Evolutionary conservation across 2,888 invertebrate genomes (phyloP).

Genomic region (Philereme vetulata): DNA sequence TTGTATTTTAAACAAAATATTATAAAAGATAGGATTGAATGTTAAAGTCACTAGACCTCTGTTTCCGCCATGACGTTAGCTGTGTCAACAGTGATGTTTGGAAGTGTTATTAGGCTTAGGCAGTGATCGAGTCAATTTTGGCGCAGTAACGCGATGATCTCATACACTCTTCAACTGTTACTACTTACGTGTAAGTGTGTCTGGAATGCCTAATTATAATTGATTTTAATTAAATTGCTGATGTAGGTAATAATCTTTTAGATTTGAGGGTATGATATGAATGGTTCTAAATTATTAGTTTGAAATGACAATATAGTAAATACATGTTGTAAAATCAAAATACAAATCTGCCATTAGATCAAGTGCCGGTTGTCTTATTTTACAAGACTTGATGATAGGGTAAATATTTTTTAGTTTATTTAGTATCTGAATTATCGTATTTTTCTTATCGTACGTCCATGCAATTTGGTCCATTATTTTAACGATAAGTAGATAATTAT

Average conservation of each 20-base stretch:
- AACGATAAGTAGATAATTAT: conserved; percentile 55
- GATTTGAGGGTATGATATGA: conserved; percentile 34
- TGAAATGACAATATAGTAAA: no score
- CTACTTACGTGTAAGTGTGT: conserved; percentile 58
- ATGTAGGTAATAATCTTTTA: conserved; percentile 8
- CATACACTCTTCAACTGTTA: conserved; percentile 66
- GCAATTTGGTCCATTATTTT: conserved; percentile 47
- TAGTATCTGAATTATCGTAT: conserved; percentile 15
- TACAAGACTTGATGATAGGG: conserved; percentile 1
- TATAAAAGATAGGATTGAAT: no score
- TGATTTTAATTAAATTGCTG: conserved; percentile 18
- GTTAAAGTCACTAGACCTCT: no score
- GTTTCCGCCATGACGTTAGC: conserved; percentile 49
- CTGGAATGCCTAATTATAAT: conserved; percentile 44
- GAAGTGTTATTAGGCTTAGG: conserved; percentile 60
- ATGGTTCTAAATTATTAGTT: conserved; percentile 4
- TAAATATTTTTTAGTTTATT: conserved; percentile 14
- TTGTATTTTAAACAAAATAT: no score
- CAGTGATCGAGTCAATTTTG: conserved; percentile 77
- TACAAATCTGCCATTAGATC: no score
- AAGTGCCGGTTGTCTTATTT: no score
- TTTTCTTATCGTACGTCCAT: conserved; percentile 13
- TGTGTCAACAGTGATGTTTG: conserved; percentile 56
- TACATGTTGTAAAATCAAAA: no score
- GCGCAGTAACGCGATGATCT: conserved; percentile 74